These are phyloP conservation scores for Orcinus orca DNA, from an alignment of 2,113 vertebrate species.

Conservation along the genomic window DNA sequence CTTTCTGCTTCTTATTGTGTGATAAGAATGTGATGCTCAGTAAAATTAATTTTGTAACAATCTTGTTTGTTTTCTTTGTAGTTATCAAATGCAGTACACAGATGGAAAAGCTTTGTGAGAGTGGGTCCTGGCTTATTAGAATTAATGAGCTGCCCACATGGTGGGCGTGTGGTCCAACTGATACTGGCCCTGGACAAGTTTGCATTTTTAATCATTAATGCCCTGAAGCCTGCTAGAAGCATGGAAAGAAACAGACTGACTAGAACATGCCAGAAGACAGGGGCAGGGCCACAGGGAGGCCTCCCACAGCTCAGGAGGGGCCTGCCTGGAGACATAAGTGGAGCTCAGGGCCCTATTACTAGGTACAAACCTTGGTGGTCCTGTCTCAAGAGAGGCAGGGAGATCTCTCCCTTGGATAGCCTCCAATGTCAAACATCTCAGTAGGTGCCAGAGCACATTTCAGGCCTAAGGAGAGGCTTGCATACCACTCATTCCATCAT, in stretches of 20 bases:
- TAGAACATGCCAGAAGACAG: background rate
- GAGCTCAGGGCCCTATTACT: background rate
- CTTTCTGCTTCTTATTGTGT: slow-evolving; percentile 50
- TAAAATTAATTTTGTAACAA: slow-evolving; percentile 64
- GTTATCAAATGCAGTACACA: slow-evolving; percentile 33
- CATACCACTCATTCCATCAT: background rate
- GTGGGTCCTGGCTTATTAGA: slow-evolving; percentile 31
- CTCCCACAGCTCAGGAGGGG: background rate
- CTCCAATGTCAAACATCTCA: background rate
- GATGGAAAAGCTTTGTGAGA: slow-evolving; percentile 3
- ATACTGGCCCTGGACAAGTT: slow-evolving; percentile 51
- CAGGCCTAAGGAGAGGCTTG: background rate
- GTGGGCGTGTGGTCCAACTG: slow-evolving; percentile 43
- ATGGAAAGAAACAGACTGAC: slow-evolving; percentile 44
- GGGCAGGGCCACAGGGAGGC: background rate
- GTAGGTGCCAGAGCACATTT: background rate
- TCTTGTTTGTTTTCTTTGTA: slow-evolving; percentile 53
- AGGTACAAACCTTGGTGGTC: background rate
- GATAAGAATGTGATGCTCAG: slow-evolving; percentile 63
- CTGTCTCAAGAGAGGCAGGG: background rate
- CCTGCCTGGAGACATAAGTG: background rate
- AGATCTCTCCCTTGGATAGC: background rate
- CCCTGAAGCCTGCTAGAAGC: slow-evolving; percentile 62
- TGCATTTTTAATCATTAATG: slow-evolving; percentile 69
- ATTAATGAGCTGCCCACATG: slow-evolving; percentile 57